Evolutionary conservation across 2,888 invertebrate species (phyloP).

Genomic region (Archips xylosteana): DNA sequence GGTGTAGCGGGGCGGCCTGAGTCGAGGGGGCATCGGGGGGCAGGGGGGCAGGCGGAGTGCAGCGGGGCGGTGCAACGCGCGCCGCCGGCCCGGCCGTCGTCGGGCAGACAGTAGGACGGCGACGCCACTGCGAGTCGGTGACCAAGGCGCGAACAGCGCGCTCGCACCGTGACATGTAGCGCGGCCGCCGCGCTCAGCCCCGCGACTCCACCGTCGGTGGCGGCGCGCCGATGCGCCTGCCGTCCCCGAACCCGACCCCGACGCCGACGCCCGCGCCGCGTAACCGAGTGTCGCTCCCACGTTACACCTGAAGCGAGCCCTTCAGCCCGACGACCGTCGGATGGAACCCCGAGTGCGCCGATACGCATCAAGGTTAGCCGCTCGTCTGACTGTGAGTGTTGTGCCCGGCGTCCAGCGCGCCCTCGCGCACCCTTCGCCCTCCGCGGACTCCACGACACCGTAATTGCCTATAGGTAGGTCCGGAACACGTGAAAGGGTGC

Average conservation of each 20-base stretch:
- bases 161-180: slow-evolving; percentile 83
- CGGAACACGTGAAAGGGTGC: slow-evolving; percentile 67
- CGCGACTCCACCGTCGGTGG: slow-evolving; percentile 76
- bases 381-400: slow-evolving; percentile 83
- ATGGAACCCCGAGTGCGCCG: slow-evolving; percentile 85
- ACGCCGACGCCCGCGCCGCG: slow-evolving; percentile 66
- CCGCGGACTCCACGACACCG: slow-evolving; percentile 64
- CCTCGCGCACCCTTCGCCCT: slow-evolving; percentile 65
- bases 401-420: slow-evolving; percentile 69
- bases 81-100: slow-evolving; percentile 77
- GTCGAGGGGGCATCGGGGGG: slow-evolving; percentile 63
- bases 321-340: slow-evolving; percentile 81
- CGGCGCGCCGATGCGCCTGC: slow-evolving; percentile 82
- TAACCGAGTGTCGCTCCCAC: slow-evolving; percentile 67
- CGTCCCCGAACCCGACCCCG: slow-evolving; percentile 72
- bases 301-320: slow-evolving; percentile 78
- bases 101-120: slow-evolving; percentile 85
- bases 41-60: slow-evolving; percentile 82
- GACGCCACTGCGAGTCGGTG: slow-evolving; percentile 84
- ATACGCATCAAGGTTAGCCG: slow-evolving; percentile 85
- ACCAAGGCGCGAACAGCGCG: slow-evolving; percentile 83
- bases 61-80: slow-evolving; percentile 85
- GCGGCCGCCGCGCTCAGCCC: slow-evolving; percentile 74
- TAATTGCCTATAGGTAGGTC: slow-evolving; percentile 72
- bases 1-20: slow-evolving; percentile 70